A percentile compares a stretch with the other conserved stretches of the same genome.
phyloP scores from a whole-genome alignment of 2,888 invertebrate genomes.

The Spisula solida region DNA sequence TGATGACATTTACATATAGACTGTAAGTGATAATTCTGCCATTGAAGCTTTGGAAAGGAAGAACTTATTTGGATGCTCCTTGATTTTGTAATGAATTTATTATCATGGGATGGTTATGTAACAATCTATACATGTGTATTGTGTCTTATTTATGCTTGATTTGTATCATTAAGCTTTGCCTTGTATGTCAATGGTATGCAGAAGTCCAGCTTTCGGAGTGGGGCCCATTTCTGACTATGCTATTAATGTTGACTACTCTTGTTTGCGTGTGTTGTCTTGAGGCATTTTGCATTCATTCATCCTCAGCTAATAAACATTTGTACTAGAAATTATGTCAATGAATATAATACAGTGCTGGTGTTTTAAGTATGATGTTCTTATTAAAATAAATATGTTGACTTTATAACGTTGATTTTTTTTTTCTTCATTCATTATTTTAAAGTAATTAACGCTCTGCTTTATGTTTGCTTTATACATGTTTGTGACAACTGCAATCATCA shows the following conservation, averaged over 20 bases:
- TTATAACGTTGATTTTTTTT: background rate
- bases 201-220: background rate
- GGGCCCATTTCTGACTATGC: conserved; percentile 29
- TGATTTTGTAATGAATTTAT: conserved; percentile 25
- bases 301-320: background rate
- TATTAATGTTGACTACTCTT: background rate
- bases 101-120: conserved; percentile 1
- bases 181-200: conserved; percentile 43
- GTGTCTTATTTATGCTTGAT: background rate
- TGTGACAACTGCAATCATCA: conserved; percentile 8
- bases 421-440: background rate
- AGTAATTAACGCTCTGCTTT: background rate
- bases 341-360: background rate
- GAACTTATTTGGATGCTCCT: background rate
- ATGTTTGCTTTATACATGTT: background rate
- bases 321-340: background rate
- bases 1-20: background rate
- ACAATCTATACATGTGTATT: background rate
- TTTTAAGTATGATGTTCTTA: background rate
- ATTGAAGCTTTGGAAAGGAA: conserved; percentile 11
- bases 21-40: background rate
- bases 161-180: conserved; percentile 46
- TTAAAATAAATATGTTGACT: background rate
- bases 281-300: conserved; percentile 23
- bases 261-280: conserved; percentile 33